Evolutionary conservation across 2,888 invertebrate species (phyloP).

Genomic region (Drosophila monieri): DNA sequence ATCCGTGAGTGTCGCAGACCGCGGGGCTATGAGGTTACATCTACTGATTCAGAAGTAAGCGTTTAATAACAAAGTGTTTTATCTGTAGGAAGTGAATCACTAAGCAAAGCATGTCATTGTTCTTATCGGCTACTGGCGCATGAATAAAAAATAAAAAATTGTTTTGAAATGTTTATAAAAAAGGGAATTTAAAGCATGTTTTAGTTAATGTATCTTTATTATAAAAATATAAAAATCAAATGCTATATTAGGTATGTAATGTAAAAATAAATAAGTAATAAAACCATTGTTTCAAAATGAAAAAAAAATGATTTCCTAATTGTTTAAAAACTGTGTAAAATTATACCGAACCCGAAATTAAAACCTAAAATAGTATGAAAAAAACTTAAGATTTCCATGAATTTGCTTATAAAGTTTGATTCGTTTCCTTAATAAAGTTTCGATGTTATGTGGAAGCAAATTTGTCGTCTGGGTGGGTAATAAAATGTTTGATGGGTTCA

Average conservation of each 20-base stretch:
- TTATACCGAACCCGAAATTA: too few species aligned
- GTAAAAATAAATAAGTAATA: too few species aligned
- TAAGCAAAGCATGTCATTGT: not conserved
- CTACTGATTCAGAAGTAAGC: not conserved
- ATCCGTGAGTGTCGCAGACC: conserved; percentile 35
- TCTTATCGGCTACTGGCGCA: not conserved
- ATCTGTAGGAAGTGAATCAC: not conserved
- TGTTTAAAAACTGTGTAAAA: too few species aligned
- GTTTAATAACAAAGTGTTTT: conserved; percentile 8
- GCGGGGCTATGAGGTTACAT: too few species aligned
- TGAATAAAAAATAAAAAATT: not conserved
- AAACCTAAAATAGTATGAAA: not conserved
- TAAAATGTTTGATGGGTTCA: conserved; percentile 45
- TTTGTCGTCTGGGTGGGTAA: conserved; percentile 28
- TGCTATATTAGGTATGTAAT: too few species aligned
- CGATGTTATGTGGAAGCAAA: conserved; percentile 1
- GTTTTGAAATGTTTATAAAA: not conserved
- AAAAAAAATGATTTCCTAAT: too few species aligned
- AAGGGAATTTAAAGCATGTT: not conserved
- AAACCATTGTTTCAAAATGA: too few species aligned
- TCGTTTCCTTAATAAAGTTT: not conserved
- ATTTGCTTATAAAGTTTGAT: not conserved
- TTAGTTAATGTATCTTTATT: not conserved
- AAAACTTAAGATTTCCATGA: not conserved
- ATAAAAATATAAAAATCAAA: too few species aligned